Conservation (phyloP, 1,140 invertebrate genomes). For the Diachasmimorpha longicaudata region DNA sequence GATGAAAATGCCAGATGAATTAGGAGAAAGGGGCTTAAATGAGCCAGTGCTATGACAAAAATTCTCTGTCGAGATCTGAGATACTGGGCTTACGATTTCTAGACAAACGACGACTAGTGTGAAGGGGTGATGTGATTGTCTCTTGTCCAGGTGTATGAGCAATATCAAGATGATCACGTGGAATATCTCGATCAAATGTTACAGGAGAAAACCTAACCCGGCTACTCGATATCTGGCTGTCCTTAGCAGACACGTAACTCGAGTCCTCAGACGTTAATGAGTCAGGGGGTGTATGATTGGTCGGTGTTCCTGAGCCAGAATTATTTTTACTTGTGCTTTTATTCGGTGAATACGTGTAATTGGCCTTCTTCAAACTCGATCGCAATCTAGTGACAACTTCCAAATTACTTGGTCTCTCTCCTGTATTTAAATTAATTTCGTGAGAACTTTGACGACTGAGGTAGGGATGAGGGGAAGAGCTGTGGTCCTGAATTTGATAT, state of each 20-base stretch:
- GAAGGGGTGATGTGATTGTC: conserved; percentile 67
- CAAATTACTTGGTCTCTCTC: conserved; percentile 77
- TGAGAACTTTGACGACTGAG: conserved; percentile 67
- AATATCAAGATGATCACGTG: conserved; percentile 55
- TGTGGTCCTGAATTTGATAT: conserved; percentile 51
- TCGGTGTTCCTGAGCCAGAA: conserved; percentile 76
- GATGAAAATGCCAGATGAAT: conserved; percentile 16
- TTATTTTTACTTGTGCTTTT: conserved; percentile 67
- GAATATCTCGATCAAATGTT: conserved; percentile 62
- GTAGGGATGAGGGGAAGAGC: conserved; percentile 50
- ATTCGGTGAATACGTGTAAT: conserved; percentile 63
- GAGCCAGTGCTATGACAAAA: conserved; percentile 66
- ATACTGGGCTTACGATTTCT: conserved; percentile 63
- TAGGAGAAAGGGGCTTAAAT: conserved; percentile 43
- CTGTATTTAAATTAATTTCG: conserved; percentile 55
- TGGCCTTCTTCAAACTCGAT: conserved; percentile 77
- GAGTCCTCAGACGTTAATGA: conserved; percentile 83
- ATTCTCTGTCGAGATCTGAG: conserved; percentile 66
- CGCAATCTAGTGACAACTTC: conserved; percentile 72
- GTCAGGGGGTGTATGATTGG: conserved; percentile 85
- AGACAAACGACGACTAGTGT: conserved; percentile 56
- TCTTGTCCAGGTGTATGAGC: conserved; percentile 70
- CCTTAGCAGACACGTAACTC: conserved; percentile 83
- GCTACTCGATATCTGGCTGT: conserved; percentile 68
- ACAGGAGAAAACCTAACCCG: conserved; percentile 83